Conservation (phyloP, 2,888 invertebrate species). For the Sarcophaga rosellei region DNA sequence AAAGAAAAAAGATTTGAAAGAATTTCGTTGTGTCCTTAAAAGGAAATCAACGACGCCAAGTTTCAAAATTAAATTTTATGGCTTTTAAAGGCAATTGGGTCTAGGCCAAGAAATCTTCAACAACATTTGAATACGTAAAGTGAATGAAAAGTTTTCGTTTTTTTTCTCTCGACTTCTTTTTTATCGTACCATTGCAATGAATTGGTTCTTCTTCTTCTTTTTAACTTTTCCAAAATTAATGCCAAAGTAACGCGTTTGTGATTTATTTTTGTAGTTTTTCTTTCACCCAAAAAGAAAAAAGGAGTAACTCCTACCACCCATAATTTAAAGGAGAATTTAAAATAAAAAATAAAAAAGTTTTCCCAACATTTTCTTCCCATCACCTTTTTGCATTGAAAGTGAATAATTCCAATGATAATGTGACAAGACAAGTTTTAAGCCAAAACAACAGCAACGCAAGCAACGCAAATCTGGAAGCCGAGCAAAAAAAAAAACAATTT, state of each 20-base stretch:
- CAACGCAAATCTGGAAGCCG: not conserved
- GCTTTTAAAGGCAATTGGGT: constrained; percentile 18
- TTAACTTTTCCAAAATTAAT: constrained; percentile 7
- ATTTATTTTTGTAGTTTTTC: constrained; percentile 52
- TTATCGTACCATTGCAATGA: constrained; percentile 15
- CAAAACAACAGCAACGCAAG: constrained; percentile 20
- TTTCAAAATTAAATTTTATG: not conserved
- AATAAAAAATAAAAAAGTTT: constrained; percentile 6
- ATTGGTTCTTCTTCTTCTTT: not conserved
- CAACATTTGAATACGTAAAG: constrained; percentile 15
- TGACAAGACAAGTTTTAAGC: constrained; percentile 43
- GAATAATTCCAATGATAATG: constrained; percentile 58
- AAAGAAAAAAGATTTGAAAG: not conserved
- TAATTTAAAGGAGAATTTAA: not conserved
- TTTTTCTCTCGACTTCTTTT: constrained; percentile 2
- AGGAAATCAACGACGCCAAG: not conserved
- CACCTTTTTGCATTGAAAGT: constrained; percentile 41
- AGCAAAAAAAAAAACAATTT: constrained; percentile 6
- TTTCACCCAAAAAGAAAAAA: not conserved
- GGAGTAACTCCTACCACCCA: not conserved
- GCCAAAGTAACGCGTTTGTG: constrained; percentile 49
- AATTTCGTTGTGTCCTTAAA: not conserved
- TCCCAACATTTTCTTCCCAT: not conserved
- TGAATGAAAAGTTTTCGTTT: not conserved
- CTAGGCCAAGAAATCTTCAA: constrained; percentile 32